Base-by-base conservation (phyloP, 1,140 invertebrate species). In the Pollicipes pollicipes region DNA sequence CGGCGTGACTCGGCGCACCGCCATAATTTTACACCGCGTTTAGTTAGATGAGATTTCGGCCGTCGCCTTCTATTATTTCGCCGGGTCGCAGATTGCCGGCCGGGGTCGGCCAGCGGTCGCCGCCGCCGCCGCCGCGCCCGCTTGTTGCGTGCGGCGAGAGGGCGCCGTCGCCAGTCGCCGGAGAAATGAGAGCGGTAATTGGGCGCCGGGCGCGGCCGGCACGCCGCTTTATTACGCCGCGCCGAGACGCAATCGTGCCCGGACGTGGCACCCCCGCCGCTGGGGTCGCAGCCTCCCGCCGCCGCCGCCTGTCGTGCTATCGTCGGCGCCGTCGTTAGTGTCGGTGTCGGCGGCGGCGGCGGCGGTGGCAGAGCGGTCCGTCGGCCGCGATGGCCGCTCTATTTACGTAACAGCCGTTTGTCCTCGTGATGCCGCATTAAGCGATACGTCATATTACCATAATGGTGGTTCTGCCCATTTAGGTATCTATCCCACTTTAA, bases 401-500 rank as follows among this genome's bases (percentile, higher is more conserved):
- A 58, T 58, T 58, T 58, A 58, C 13, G 13, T 58, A 58, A 58
- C 45, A 21, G 45, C 45, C 17, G 45, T 58, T 58, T 21, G 45
- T 10, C 45, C 10, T 58, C 45, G 45, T 58, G 6, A 58, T 21
- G 21, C 2, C 45, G 45, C 24, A 58, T 58, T 21, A 10, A 58
- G 45, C 21, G 45, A 21, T 24, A 21, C 21, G 45, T 10, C 45
- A 21, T 58, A 58, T 58, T 58, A 58, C 45, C 45, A 58, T 58
- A 58, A 58, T 58, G 45, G 45, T 24, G 8, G 45, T 24, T 58
- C 45, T 24, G 13, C 32, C 21, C 17, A 58, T 10, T 21, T 58
- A 58, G 45, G 45, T 58, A 58, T 58, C 45, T 58, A 58, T 58
- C 45, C 45, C 45, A 58, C 45, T 58, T 58, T 58, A 58, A 58